These are phyloP conservation scores for Turnix velox DNA, from an alignment of 2,113 vertebrate species.

Conservation along the genomic window DNA sequence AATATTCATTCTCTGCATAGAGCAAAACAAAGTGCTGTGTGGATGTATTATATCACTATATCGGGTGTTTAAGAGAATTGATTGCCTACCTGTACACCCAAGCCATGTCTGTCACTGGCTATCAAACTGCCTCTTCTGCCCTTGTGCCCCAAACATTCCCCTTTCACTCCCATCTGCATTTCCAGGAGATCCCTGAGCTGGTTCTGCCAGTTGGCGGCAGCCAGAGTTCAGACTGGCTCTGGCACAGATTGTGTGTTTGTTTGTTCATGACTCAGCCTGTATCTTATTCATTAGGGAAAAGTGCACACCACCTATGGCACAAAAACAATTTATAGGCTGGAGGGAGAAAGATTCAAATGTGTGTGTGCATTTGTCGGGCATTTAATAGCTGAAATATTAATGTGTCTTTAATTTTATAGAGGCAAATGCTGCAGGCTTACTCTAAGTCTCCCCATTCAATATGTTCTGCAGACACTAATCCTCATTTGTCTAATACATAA, in stretches of 20 bases:
- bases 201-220: not conserved
- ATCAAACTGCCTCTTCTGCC: not conserved
- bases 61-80: not conserved
- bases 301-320: not conserved
- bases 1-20: not conserved
- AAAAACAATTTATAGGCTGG: not conserved
- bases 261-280: not conserved
- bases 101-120: not conserved
- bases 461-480: not conserved
- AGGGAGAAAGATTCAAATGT: not conserved
- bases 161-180: not conserved
- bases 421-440: not conserved
- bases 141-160: not conserved
- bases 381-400: not conserved
- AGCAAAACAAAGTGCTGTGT: not conserved
- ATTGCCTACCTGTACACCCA: not conserved
- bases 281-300: not conserved
- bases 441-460: not conserved
- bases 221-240: not conserved
- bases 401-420: not conserved
- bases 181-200: not conserved
- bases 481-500: not conserved
- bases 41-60: not conserved
- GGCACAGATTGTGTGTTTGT: not conserved
- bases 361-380: not conserved